Evolutionary conservation across 2,113 vertebrate species (phyloP), one percentile per base, ranked within the genome.

Genomic region (Datnioides undecimradiatus): DNA sequence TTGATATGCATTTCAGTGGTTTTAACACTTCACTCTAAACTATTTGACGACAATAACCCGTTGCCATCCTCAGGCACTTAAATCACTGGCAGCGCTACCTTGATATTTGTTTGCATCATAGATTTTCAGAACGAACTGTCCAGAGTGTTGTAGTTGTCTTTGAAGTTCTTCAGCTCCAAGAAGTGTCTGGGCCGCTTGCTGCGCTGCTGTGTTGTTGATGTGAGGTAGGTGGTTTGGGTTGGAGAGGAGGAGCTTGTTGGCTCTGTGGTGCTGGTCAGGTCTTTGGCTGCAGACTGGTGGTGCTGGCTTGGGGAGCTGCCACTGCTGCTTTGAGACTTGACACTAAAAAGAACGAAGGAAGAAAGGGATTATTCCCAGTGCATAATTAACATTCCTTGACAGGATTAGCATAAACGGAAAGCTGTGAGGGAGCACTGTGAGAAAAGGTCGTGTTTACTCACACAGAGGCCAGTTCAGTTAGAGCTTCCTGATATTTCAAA

Each of bases 141-240:
- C 91, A 99, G 84, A 0, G 97, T 99, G 90, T 99, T 98, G 90
- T 99, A 99, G 91, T 98, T 99, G 93, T 99, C 98, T 90, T 99
- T 99, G 83, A 99, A 98, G 93, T 96, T 99, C 93, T 99, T 99
- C 76, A 99, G 93, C 90, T 99, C 98, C 55, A 99, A 93, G 83
- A 99, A 97, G 92, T 99, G 95, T 79, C 98, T 97, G 90, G 97
- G 95, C 74, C 96, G 95, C 92, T 98, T 99, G 94, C 95, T 98
- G 91, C 96, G 96, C 94, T 97, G 97, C 87, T 90, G 96, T 54
- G 95, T 94, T 48, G 96, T 94, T 6, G 87, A 86, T 16, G 96
- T 96, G 86, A 99, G 95, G 94, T 97, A 97, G 68, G 96, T 97
- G 87, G 96, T 97, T 83, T 99, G 97, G 90, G 97, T 97, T 85